These are phyloP conservation scores for Scaptodrosophila lebanonensis DNA, from an alignment of 1,140 invertebrate genomes.

Conservation along the genomic window DNA sequence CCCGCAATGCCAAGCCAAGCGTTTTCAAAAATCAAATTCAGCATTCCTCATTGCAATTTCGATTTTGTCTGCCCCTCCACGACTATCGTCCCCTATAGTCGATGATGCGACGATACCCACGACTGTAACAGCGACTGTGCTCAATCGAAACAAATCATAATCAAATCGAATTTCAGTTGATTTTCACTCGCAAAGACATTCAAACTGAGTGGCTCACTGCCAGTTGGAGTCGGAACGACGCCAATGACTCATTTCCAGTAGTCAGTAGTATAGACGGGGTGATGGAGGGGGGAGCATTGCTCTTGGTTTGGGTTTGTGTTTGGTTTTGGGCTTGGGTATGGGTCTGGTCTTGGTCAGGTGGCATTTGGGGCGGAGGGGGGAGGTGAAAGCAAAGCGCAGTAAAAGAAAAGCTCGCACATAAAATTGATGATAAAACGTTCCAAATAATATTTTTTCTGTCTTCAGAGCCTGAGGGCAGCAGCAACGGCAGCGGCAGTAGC, in stretches of 20 bases:
- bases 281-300: neutral
- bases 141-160: conserved; percentile 72
- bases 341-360: conserved; percentile 19
- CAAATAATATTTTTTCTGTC: conserved; percentile 65
- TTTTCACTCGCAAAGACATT: conserved; percentile 69
- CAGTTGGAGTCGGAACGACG: conserved; percentile 8
- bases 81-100: neutral
- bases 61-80: neutral
- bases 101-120: no score
- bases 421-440: conserved; percentile 75
- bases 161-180: conserved; percentile 73
- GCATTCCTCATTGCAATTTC: conserved; percentile 42
- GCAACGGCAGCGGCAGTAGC: neutral
- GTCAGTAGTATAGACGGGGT: conserved; percentile 3
- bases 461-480: conserved; percentile 26
- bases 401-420: conserved; percentile 60
- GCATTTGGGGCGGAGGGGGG: neutral
- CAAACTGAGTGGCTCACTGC: conserved; percentile 46
- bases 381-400: neutral
- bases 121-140: no score
- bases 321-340: no score
- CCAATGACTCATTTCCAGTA: conserved; percentile 42
- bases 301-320: no score
- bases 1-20: conserved; percentile 30
- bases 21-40: conserved; percentile 55